phyloP scores from a whole-genome alignment of 2,888 invertebrate species.

The Orchesellides sinensis region DNA sequence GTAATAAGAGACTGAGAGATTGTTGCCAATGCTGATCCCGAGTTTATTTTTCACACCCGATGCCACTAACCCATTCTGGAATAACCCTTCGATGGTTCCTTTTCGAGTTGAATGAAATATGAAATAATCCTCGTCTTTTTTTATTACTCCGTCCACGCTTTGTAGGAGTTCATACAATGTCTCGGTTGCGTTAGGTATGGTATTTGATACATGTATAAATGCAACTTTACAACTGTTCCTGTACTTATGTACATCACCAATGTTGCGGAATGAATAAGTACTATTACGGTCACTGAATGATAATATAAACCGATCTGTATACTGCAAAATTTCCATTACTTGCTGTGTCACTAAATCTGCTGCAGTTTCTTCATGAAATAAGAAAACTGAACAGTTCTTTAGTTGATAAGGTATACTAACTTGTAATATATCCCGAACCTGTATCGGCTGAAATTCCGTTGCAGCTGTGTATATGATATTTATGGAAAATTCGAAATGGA shows the following conservation, averaged over 20 bases:
- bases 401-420: no score
- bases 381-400: no score
- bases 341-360: conserved; percentile 2
- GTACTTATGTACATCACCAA: conserved; percentile 36
- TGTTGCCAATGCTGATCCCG: conserved; percentile 15
- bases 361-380: conserved; percentile 1
- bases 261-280: neutral
- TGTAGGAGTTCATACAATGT: conserved; percentile 2
- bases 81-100: conserved; percentile 3
- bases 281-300: neutral
- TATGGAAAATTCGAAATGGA: no score
- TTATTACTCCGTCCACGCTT: conserved; percentile 34
- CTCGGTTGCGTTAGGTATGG: neutral
- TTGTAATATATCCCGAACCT: no score
- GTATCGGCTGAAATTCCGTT: no score
- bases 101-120: conserved; percentile 43
- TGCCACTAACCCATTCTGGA: conserved; percentile 24
- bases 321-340: neutral
- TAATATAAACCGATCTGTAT: conserved; percentile 35
- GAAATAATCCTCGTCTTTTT: conserved; percentile 63
- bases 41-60: conserved; percentile 47
- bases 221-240: conserved; percentile 8
- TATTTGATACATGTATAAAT: conserved; percentile 17
- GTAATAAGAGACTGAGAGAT: conserved; percentile 9
- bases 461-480: no score